These are phyloP conservation scores for Ligdia adustata DNA, from an alignment of 2,888 invertebrate genomes.

Conservation along the genomic window DNA sequence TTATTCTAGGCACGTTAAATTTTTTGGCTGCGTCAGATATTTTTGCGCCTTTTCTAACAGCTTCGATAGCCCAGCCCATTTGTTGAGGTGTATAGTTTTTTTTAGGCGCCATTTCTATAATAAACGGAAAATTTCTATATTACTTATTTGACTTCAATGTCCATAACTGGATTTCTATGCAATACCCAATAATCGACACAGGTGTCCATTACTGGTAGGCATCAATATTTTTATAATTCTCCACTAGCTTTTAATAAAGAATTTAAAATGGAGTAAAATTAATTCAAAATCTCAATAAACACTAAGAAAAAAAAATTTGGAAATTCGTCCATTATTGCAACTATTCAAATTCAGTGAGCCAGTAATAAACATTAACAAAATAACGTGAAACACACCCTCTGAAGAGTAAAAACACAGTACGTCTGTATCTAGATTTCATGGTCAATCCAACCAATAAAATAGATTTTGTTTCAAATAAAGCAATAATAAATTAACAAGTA, in stretches of 20 bases:
- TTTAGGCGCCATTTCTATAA: constrained; percentile 1
- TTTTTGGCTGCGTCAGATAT: background rate
- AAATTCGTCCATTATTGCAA: background rate
- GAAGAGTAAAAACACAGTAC: background rate
- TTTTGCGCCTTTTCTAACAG: background rate
- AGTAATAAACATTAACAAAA: background rate
- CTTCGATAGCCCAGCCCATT: background rate
- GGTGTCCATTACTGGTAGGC: background rate
- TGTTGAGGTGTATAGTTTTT: constrained; percentile 1
- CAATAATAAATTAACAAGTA: background rate
- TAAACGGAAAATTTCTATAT: background rate
- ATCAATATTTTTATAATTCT: background rate
- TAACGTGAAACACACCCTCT: background rate
- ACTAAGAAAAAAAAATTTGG: background rate
- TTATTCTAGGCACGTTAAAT: constrained; percentile 1
- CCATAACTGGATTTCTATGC: background rate
- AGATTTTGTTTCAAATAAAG: background rate
- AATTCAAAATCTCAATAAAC: too few relatives aligned
- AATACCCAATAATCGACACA: background rate
- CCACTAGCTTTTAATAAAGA: too few relatives aligned
- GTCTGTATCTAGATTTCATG: background rate
- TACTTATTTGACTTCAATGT: background rate
- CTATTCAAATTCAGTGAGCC: background rate
- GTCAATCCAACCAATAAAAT: background rate
- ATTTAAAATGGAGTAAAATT: too few relatives aligned